These are phyloP conservation scores for Streptopelia turtur DNA, from an alignment of 2,797 vertebrate genomes.

Conservation along the genomic window DNA sequence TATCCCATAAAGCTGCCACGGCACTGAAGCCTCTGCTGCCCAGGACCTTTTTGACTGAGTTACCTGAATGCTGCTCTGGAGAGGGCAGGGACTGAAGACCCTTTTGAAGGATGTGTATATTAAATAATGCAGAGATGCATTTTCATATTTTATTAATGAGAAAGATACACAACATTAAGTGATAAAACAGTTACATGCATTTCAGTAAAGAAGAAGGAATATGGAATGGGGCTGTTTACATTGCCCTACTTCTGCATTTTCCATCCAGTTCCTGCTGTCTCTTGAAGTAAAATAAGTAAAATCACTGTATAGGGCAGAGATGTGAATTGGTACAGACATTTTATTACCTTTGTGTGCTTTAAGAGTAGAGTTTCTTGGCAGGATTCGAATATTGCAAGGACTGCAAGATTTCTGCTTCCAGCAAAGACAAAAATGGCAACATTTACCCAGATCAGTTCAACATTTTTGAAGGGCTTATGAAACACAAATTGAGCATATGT, in stretches of 20 bases:
- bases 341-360: background rate
- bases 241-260: background rate
- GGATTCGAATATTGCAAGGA: background rate
- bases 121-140: background rate
- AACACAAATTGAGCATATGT: background rate
- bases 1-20: background rate
- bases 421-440: background rate
- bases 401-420: slow-evolving; percentile 8
- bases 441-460: background rate
- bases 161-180: background rate
- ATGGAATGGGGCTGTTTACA: background rate
- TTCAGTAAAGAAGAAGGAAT: background rate
- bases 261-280: background rate
- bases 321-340: background rate
- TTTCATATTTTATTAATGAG: slow-evolving; percentile 42
- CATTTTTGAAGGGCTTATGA: background rate
- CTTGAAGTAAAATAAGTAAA: background rate
- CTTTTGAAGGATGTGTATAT: background rate
- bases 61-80: background rate
- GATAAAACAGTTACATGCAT: background rate
- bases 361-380: background rate
- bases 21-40: background rate
- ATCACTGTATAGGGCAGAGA: background rate
- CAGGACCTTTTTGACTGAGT: background rate
- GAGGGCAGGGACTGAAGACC: background rate